These are phyloP conservation scores for Falco concolor DNA, from an alignment of 2,797 vertebrate genomes.

Conservation along the genomic window DNA sequence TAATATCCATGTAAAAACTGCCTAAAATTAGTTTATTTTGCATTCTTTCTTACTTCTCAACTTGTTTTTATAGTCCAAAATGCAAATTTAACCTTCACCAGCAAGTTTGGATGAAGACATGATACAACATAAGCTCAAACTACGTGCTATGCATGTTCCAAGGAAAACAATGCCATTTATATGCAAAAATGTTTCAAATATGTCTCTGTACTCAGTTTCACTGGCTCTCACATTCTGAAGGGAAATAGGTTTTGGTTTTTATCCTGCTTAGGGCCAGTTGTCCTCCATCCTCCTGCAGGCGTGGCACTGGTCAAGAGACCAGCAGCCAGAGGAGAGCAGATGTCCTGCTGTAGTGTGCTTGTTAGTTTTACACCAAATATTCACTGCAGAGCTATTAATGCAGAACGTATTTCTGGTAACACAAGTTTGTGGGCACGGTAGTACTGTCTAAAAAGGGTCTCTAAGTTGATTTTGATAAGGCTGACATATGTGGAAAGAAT, in stretches of 20 bases:
- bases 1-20: background rate
- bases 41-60: background rate
- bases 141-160: background rate
- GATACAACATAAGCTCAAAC: background rate
- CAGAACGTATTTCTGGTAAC: rapidly evolving
- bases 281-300: background rate
- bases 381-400: background rate
- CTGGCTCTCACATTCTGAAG: background rate
- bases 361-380: too few species aligned
- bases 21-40: background rate
- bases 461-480: background rate
- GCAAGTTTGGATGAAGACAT: background rate
- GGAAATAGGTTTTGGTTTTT: background rate
- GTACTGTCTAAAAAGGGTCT: background rate
- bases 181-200: background rate
- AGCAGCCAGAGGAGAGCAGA: background rate
- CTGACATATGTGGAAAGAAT: rapidly evolving
- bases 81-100: background rate
- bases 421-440: background rate
- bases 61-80: background rate
- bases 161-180: background rate
- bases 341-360: background rate
- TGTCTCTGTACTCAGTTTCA: background rate
- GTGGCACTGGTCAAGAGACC: background rate
- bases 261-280: too few species aligned